These are phyloP conservation scores for Agrotis exclamationis DNA, from an alignment of 2,888 invertebrate genomes.

Conservation along the genomic window DNA sequence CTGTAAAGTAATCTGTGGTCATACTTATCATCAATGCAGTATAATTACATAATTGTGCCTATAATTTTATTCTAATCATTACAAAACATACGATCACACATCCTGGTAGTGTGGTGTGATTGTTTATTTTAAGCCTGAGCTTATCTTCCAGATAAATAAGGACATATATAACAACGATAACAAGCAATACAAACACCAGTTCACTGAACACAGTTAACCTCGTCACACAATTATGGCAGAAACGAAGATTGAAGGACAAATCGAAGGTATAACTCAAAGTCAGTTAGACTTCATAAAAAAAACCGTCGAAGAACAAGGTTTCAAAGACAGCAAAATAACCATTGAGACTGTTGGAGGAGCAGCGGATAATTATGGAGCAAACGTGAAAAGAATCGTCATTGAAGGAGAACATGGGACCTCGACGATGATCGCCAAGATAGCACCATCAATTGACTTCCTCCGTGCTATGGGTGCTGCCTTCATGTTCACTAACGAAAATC, in stretches of 20 bases:
- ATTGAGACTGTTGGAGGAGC: conserved; percentile 68
- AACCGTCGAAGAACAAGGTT: conserved; percentile 69
- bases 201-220: background rate
- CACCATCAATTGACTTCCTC: conserved; percentile 63
- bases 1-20: too few species aligned
- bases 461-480: conserved; percentile 56
- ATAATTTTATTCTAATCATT: background rate
- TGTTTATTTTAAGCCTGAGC: background rate
- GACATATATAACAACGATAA: conserved; percentile 14
- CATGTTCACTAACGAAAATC: conserved; percentile 72
- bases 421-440: conserved; percentile 76
- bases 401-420: conserved; percentile 62
- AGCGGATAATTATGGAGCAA: conserved; percentile 72
- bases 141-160: conserved; percentile 42
- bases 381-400: conserved; percentile 66
- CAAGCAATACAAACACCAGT: background rate
- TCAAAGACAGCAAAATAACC: conserved; percentile 63
- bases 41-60: background rate
- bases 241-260: conserved; percentile 68
- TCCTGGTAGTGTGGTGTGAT: conserved; percentile 7
- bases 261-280: conserved; percentile 58
- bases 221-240: conserved; percentile 56
- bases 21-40: background rate
- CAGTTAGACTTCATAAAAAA: conserved; percentile 72
- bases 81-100: conserved; percentile 5